Evolutionary conservation across 2,888 invertebrate genomes (phyloP).

Genomic region (Rhagophthalmus giganteus): DNA sequence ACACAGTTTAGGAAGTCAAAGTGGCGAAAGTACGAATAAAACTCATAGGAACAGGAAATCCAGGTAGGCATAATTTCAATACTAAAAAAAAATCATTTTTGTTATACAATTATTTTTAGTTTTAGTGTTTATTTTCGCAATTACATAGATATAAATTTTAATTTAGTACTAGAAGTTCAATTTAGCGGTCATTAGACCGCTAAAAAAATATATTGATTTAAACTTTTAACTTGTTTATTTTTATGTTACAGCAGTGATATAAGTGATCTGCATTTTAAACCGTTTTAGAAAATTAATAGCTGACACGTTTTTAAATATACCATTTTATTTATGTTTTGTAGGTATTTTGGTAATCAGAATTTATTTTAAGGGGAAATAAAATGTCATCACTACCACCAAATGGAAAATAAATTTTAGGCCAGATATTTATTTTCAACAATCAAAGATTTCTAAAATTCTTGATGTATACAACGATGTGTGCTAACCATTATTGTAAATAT

Average conservation of each 20-base stretch:
- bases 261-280: too few species aligned
- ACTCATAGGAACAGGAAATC: conserved; percentile 43
- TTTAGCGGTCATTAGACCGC: too few species aligned
- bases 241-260: too few species aligned
- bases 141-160: conserved; percentile 6
- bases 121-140: not conserved
- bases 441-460: conserved; percentile 16
- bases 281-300: too few species aligned
- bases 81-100: not conserved
- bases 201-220: too few species aligned
- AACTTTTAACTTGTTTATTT: too few species aligned
- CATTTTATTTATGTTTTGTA: too few species aligned
- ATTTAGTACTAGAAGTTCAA: too few species aligned
- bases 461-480: conserved; percentile 38
- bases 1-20: conserved; percentile 33
- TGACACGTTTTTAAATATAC: too few species aligned
- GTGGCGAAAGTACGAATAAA: conserved; percentile 34
- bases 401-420: conserved; percentile 37
- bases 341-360: too few species aligned
- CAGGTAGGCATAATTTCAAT: conserved; percentile 40
- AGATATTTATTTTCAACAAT: conserved; percentile 6
- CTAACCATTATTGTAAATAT: conserved; percentile 30
- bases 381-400: conserved; percentile 46
- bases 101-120: conserved; percentile 2
- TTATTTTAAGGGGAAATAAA: conserved; percentile 46